phyloP scores from a whole-genome alignment of 2,113 vertebrate genomes.

The Scophthalmus maximus region DNA sequence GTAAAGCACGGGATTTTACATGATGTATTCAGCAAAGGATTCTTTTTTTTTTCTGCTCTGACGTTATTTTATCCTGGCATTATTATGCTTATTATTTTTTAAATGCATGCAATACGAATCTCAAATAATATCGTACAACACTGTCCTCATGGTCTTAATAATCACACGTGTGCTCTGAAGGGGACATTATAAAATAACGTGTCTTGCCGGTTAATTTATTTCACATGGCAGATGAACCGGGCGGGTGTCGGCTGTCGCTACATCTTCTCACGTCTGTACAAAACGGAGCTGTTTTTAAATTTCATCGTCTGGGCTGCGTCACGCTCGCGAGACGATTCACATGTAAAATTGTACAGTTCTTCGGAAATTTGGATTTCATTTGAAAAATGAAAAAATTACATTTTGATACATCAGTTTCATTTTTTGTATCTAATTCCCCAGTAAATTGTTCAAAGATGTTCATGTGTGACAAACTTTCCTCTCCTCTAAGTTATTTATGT shows the following conservation, averaged over 20 bases:
- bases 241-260: constrained; percentile 26
- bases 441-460: constrained; percentile 77
- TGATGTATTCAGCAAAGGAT: background rate
- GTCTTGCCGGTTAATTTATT: constrained; percentile 22
- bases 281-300: constrained; percentile 64
- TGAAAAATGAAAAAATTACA: constrained; percentile 76
- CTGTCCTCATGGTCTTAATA: constrained; percentile 35
- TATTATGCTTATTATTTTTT: constrained; percentile 42
- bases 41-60: constrained; percentile 22
- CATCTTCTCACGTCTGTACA: constrained; percentile 63
- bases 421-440: constrained; percentile 75
- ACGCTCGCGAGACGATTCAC: constrained; percentile 86
- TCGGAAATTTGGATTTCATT: constrained; percentile 80
- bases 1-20: constrained; percentile 23
- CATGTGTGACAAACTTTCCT: constrained; percentile 74
- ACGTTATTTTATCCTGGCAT: constrained; percentile 46
- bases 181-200: constrained; percentile 14
- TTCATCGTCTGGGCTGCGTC: constrained; percentile 43
- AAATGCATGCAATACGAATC: constrained; percentile 60
- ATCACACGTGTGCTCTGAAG: constrained; percentile 59
- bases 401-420: constrained; percentile 81
- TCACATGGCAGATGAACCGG: constrained; percentile 44
- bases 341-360: constrained; percentile 97
- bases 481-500: constrained; percentile 78
- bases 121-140: constrained; percentile 42